Evolutionary conservation across 2,888 invertebrate genomes (phyloP), one percentile per base, ranked within the genome.

Genomic region (Pseudococcus viburni): DNA sequence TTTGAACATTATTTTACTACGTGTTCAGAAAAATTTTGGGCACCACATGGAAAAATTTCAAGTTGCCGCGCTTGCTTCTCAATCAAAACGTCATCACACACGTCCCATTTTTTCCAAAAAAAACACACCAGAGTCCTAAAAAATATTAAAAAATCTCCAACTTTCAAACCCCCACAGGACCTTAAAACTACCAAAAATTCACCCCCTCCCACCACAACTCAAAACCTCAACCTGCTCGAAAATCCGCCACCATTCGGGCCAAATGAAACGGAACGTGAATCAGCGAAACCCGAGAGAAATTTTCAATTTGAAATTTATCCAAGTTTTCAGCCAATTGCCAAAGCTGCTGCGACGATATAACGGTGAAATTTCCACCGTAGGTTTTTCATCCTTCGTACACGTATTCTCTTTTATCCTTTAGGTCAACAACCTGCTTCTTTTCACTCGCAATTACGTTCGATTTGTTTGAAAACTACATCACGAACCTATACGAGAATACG

Each of bases 271-370:
- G 2, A 26, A 73, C 73, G 17, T 17, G 73, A 73, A 33, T 73
- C 73, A 73, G 17, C 33, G 15, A 39, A 39, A 33, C 5, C 73
- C 33, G 8, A 22, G 6, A 26, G 33, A 73, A 33, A 73, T 33
- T 33, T 33, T 33, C 33, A 73, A 73, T 73, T 73, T 73, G 73
- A 73, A 73, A 73, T 73, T 73, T 33, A 26, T 33, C 73, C 73
- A 73, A 73, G 33, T 33, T 73, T 73, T 17, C 33, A 73, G 17
- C 73, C 33, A 73, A 33, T 73, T 33, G 33, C 26, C 8, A 59
- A 59, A 59, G 6, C 59, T n/a, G 19, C 19, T 59, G 59, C 19
- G n/a, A 59, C 26, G 26, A 1, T 33, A 33, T 33, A 3, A 33
- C 26, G 26, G 26, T 33, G 26, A 59, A 59, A 59, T 59, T 59